Evolutionary conservation across 2,113 vertebrate species (phyloP), one percentile per base, ranked within the genome.

Genomic region (Arvicanthis niloticus): DNA sequence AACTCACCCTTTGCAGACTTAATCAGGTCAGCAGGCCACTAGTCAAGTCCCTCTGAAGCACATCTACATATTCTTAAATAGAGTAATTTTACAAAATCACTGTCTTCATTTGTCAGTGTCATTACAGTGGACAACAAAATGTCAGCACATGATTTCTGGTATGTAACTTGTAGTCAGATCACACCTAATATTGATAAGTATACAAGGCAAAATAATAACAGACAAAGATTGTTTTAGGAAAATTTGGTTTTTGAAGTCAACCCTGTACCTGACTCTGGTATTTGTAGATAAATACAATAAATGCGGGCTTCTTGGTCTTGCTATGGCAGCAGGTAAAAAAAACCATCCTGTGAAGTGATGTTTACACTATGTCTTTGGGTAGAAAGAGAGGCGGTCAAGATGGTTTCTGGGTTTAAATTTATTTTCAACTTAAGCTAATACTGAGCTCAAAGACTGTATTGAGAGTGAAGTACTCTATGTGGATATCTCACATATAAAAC

Each of bases 381-480:
- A 72, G n/a, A 58, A 72, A 37, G 29, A n/a, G n/a, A 37, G 1
- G 29, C 16, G 26, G 13, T 12, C n/a, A 5, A 51, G 26, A 7
- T 40, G 10, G 34, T 34, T 42, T 56, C 0, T 10, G n/a, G 3
- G 6, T 40, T 91, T 67, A 2, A 51, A 80, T 22, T 80, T 81
- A 1, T 29, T 29, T 11, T 80, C 22, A 40, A 4, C 7, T 62
- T 22, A 51, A 48, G 37, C 12, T 78, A 51, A 65, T n/a, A 60
- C 29, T 75, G 15, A 68, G 16, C 24, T 19, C 15, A 31, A 81
- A 91, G n/a, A 16, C 2, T 40, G 8, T 56, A 21, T 68, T 34
- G 29, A n/a, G 16, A 19, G 3, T 4, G 29, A 4, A n/a, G 4
- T 56, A 13, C 6, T 56, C 12, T 40, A 42, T 9, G 22, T 1